Evolutionary conservation across 2,888 invertebrate genomes (phyloP).

Genomic region (Drosophila greeni): DNA sequence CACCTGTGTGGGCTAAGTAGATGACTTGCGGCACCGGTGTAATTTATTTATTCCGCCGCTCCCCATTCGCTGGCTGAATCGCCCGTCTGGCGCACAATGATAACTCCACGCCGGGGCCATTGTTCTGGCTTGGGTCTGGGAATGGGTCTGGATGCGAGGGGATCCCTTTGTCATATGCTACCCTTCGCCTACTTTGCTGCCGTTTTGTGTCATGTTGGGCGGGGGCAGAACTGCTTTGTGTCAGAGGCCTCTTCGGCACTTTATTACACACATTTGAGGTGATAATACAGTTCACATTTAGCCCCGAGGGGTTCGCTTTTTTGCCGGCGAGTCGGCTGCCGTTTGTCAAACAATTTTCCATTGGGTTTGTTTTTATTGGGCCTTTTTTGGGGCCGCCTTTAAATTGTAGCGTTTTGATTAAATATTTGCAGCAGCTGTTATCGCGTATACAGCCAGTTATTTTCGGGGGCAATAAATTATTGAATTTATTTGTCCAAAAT

Average conservation of each 20-base stretch:
- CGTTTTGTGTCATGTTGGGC: constrained; percentile 42
- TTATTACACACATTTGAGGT: constrained; percentile 75
- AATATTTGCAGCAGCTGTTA: constrained; percentile 68
- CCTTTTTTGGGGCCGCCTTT: constrained; percentile 26
- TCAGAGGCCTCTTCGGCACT: constrained; percentile 58
- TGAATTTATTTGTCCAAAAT: constrained; percentile 56
- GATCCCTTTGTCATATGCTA: constrained; percentile 45
- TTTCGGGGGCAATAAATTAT: constrained; percentile 60
- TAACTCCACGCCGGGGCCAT: constrained; percentile 68
- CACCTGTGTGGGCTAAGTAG: constrained; percentile 21
- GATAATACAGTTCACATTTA: constrained; percentile 65
- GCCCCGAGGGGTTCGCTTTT: constrained; percentile 31
- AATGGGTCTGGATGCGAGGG: constrained; percentile 18
- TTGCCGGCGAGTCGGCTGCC: constrained; percentile 30
- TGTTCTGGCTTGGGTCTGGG: constrained; percentile 49
- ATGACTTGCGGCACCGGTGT: constrained; percentile 42
- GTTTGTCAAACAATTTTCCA: constrained; percentile 49
- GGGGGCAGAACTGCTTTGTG: constrained; percentile 45
- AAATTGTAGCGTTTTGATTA: constrained; percentile 55
- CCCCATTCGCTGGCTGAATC: constrained; percentile 58
- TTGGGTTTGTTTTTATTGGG: constrained; percentile 14
- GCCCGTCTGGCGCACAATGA: constrained; percentile 63
- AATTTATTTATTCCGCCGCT: constrained; percentile 69
- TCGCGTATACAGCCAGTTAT: constrained; percentile 48
- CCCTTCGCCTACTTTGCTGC: constrained; percentile 21